Evolutionary conservation across 2,113 vertebrate species (phyloP).

Genomic region (Xyrauchen texanus): DNA sequence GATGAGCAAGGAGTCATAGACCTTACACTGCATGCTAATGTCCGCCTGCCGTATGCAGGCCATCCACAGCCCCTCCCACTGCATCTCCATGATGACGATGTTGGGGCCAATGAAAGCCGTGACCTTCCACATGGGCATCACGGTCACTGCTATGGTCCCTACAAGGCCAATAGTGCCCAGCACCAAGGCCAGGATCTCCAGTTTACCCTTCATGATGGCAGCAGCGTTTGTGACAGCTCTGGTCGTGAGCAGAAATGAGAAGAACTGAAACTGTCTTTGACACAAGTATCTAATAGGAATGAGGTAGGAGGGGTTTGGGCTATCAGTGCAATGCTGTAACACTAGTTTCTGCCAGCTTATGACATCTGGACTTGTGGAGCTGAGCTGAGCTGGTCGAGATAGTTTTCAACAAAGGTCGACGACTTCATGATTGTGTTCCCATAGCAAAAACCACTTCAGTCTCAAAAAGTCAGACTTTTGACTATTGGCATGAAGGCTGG

Average conservation of each 20-base stretch:
- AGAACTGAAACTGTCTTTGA: background rate
- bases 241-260: background rate
- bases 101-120: constrained; percentile 74
- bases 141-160: constrained; percentile 68
- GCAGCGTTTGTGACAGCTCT: background rate
- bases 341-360: background rate
- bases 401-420: too few species aligned
- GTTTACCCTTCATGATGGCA: constrained; percentile 42
- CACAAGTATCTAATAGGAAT: background rate
- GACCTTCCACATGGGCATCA: constrained; percentile 81
- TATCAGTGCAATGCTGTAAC: background rate
- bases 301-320: background rate
- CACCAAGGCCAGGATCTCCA: constrained; percentile 69
- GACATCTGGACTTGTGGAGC: background rate
- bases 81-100: constrained; percentile 53
- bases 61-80: constrained; percentile 84
- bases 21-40: constrained; percentile 73
- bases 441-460: too few species aligned
- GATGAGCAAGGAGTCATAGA: constrained; percentile 72
- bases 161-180: constrained; percentile 68
- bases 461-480: too few species aligned
- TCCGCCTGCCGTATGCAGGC: constrained; percentile 72
- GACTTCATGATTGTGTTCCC: too few species aligned
- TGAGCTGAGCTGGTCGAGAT: too few species aligned
- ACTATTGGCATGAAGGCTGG: too few species aligned